Base-by-base conservation (phyloP, 2,113 vertebrate species). In the Equus przewalskii region DNA sequence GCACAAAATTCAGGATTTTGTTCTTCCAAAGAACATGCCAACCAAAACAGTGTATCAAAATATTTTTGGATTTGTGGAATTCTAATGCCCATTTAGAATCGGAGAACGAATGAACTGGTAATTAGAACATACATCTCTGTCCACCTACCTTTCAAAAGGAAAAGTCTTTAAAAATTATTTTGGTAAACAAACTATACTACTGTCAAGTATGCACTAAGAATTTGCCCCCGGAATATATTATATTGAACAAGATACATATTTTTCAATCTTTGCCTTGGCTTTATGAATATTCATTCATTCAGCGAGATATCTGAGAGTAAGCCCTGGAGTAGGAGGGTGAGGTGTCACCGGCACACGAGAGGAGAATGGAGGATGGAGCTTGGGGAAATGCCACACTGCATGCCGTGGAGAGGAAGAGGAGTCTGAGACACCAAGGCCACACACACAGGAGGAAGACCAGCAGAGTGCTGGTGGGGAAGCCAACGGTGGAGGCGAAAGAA, bases 381-480 rank as follows among this genome's bases (percentile, higher is more conserved):
- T 49, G 70, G 15, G 1, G 41, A 12, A n/a, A 36, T 1, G 19
- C 12, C 7, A 10, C 7, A 28, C 0, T 7, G 33, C 14, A 7
- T 2, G 60, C 33, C 58, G 51, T 3, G 19, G 28, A 30, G 65
- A 82, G 62, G 46, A 75, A 83, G 6, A 15, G 4, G 7, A 19
- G 44, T 1, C 41, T 24, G 26, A 65, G 72, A 75, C 82, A 54
- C 19, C 46, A 5, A 19, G 10, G 75, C 18, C 4, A 6, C 13
- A 5, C 6, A 0, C 11, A 3, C 1, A 41, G 46, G 44, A 86
- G 64, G 49, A 5, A 3, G 24, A 22, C 24, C 90, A 41, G 15
- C 85, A 44, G 22, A 44, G 41, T 0, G 1, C 19, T 11, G 22
- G 7, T 44, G 65, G 9, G 46, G 30, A 44, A 70, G 30, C 16